Percentiles rank a stretch among this genome's conserved stretches.
phyloP scores from a whole-genome alignment of 2,113 vertebrate species.

The Prunella fulvescens region DNA sequence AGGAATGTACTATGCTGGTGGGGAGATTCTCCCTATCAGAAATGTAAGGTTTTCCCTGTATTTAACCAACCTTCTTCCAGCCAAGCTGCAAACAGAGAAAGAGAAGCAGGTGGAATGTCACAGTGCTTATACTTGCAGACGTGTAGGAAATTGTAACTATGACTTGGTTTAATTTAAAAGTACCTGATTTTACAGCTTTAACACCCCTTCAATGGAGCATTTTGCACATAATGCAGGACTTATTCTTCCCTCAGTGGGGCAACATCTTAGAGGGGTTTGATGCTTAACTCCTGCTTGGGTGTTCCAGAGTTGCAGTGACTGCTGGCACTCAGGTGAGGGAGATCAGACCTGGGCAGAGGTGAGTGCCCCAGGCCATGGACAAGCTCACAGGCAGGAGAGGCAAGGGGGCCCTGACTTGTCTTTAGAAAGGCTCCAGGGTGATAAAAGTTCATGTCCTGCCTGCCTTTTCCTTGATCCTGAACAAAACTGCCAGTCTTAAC shows the following conservation, averaged over 20 bases:
- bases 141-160: neutral
- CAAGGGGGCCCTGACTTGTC: neutral
- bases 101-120: neutral
- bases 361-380: neutral
- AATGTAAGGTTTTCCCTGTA: neutral
- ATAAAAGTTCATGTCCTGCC: neutral
- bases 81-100: neutral
- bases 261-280: neutral
- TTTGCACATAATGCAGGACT: neutral
- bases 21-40: neutral
- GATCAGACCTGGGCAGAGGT: neutral
- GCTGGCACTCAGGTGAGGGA: neutral
- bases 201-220: neutral
- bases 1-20: neutral
- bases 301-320: neutral
- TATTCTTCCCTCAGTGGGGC: neutral
- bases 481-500: neutral
- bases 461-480: neutral
- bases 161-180: neutral
- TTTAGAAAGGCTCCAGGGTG: neutral
- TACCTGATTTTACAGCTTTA: neutral
- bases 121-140: neutral
- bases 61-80: neutral
- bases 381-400: neutral
- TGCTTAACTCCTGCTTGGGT: neutral